Evolutionary conservation across 2,888 invertebrate species (phyloP), one percentile per base, ranked within the genome.

Genomic region (Dilophus febrilis): DNA sequence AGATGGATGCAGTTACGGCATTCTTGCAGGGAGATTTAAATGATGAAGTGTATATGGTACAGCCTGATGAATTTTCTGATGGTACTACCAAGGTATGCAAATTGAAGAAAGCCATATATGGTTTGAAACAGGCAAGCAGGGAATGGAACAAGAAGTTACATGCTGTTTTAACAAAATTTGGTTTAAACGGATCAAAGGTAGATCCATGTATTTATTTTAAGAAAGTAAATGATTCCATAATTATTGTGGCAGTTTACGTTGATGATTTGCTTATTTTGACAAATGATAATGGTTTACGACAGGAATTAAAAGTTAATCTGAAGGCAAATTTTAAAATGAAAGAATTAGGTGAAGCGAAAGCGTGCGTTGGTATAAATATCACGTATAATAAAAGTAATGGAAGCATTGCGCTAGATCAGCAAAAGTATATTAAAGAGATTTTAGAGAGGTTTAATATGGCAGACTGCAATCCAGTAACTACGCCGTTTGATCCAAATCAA

Each of bases 381-480:
- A 40, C 36, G 13, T 27, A 27, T 22, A 27, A 34, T 31, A 27
- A 39, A 33, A 13, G 16, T 13, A 42, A 40, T 6, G 38, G 32
- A 6, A 18, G n/a, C 11, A 41, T 45, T 35, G 32, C 30, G 13
- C 14, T 47, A 10, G 44, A 45, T 31, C 47, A 48, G 40, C 35
- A 33, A 8, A 38, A 42, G 35, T 46, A 48, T 28, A 46, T 29
- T 45, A 13, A 43, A n/a, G 40, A 48, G 11, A 40, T 47, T n/a
- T 22, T 49, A 11, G 33, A 40, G 28, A 42, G 41, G 28, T 47
- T 47, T 28, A 32, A 39, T 3, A 48, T 48, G 45, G 33, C 8
- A n/a, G 42, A 48, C 18, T 48, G 48, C 30, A 47, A 47, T 18
- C 44, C 46, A 18, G 41, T 37, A 4, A 13, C n/a, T 14, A 44